Conservation (phyloP, 2,797 vertebrate genomes). For the Sorex maritimensis region DNA sequence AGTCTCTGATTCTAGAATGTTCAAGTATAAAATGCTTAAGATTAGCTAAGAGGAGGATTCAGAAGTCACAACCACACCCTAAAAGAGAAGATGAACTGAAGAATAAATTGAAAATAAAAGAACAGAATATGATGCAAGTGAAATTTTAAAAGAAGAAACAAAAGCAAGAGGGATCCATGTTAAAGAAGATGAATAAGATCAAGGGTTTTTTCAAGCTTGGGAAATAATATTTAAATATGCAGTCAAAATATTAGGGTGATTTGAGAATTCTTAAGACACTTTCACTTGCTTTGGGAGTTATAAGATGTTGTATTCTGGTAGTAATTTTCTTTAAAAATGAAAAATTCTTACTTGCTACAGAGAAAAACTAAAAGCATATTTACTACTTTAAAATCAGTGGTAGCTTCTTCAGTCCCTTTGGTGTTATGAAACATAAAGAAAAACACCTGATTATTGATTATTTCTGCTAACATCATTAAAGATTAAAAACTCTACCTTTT, state of each 20-base stretch:
- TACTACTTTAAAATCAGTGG: slow-evolving; percentile 29
- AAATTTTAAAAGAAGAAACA: neutral
- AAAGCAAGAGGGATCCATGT: neutral
- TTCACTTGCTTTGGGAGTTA: slow-evolving; percentile 2
- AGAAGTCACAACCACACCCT: neutral
- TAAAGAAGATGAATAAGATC: neutral
- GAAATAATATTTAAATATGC: neutral
- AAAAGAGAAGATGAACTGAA: neutral
- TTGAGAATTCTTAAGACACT: neutral
- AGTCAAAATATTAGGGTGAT: neutral
- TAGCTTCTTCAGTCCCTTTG: slow-evolving; percentile 52
- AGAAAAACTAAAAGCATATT: slow-evolving; percentile 12
- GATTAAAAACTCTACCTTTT: neutral
- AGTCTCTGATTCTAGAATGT: neutral
- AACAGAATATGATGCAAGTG: neutral
- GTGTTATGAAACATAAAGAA: slow-evolving; percentile 29
- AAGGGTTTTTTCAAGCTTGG: neutral
- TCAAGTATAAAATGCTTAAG: neutral
- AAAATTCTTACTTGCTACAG: slow-evolving; percentile 27
- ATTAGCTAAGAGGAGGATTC: neutral
- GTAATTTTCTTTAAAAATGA: slow-evolving; percentile 48
- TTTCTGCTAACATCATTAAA: neutral
- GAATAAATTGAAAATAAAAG: neutral
- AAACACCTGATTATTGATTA: neutral
- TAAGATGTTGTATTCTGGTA: neutral